Evolutionary conservation across 1,140 invertebrate genomes (phyloP), one percentile per base, ranked within the genome.

Genomic region (Zaprionus vittiger): DNA sequence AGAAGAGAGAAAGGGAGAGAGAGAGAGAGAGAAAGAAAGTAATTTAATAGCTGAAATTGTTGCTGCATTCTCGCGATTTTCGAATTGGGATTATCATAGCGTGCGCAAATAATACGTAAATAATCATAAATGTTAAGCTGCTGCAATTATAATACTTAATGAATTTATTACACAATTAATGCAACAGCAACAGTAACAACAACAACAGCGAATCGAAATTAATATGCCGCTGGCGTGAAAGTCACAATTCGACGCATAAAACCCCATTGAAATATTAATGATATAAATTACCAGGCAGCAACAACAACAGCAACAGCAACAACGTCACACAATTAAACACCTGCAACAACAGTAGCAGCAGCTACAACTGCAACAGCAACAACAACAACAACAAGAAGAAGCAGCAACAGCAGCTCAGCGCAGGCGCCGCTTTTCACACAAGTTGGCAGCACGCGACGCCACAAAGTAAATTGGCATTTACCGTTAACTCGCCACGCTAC

Each of bases 161-260:
- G 81, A 90, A 80, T 90, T 89, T 89, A 86, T 86, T 86, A 81
- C 83, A 80, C 83, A 87, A 87, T 86, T 87, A 86, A 80, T 37
- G 34, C 55, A 49, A 24, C 56, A 69, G 14, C 60, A 82, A 47
- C 38, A 44, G 49, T 65, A 63, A 20, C 63, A 72, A 57, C 77
- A 82, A 77, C 68, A 38, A 55, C 41, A 66, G 28, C 38, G 73
- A 60, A 55, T 80, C 72, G 72, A 74, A 82, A 87, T 87, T 83
- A 86, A 82, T 76, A 82, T 76, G 83, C 84, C 52, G 70, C 64
- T 78, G 73, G 70, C 84, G 84, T 86, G 83, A 87, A 86, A 86
- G 80, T 86, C 83, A 76, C 83, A 85, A 70, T 38, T 80, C 64
- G 68, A 72, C 49, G 71, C 67, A 83, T 72, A 71, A 74, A 73